These are phyloP conservation scores for Macquaria australasica DNA, from an alignment of 2,113 vertebrate species.

Conservation along the genomic window DNA sequence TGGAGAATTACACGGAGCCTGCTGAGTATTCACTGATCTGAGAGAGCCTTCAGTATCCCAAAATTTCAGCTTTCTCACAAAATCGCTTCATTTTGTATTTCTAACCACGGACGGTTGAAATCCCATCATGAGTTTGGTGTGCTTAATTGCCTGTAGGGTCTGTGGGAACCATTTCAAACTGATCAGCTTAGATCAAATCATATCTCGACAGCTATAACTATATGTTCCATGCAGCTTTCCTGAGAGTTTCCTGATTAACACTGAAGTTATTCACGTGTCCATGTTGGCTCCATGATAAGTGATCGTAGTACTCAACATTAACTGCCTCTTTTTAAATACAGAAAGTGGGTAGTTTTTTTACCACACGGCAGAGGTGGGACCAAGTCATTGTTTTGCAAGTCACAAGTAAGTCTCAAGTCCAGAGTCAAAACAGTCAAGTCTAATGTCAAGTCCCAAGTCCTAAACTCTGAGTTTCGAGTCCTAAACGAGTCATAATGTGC, in stretches of 20 bases:
- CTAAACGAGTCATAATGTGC: no score
- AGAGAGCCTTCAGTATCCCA: constrained; percentile 14
- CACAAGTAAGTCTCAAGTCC: no score
- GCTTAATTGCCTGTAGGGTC: constrained; percentile 4
- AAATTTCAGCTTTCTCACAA: constrained; percentile 26
- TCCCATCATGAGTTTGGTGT: constrained; percentile 7
- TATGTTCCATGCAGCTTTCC: not conserved
- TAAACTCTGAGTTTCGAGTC: no score
- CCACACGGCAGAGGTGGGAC: no score
- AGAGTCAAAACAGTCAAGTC: no score
- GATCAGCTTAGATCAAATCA: constrained; percentile 17
- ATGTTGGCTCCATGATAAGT: not conserved
- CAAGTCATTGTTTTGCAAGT: no score
- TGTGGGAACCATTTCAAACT: constrained; percentile 23
- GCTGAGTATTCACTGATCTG: constrained; percentile 34
- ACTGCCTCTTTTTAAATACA: not conserved
- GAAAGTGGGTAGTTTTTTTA: not conserved
- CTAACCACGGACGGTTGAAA: not conserved
- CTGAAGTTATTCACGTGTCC: not conserved
- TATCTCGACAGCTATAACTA: not conserved
- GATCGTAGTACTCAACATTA: not conserved
- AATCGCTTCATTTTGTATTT: constrained; percentile 29
- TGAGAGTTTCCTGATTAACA: not conserved
- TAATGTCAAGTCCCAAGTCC: no score
- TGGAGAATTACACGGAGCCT: constrained; percentile 16